Evolutionary conservation across 2,888 invertebrate species (phyloP), one percentile per base, ranked within the genome.

Genomic region (Spilarctia lutea): DNA sequence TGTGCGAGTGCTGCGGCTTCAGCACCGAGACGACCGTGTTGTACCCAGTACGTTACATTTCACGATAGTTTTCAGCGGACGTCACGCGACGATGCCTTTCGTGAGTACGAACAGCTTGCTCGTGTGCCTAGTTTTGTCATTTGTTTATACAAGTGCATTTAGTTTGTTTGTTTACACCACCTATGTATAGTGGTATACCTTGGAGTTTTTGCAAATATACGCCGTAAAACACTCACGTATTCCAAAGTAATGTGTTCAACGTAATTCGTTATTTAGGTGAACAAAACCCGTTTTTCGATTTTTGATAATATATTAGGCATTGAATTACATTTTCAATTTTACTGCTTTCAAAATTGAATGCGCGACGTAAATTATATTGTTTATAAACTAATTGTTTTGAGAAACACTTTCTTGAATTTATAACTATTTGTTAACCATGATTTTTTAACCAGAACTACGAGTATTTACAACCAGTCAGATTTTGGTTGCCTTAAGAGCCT

Each of bases 1-100:
- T 96, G 91, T 96, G 96, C 93, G 96, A 96, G 90, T 96, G 96
- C 90, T 96, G 96, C 92, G 96, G 96, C 85, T 96, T 96, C 94
- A 95, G 94, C 94, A 90, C 93, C 68, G 96, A 96, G 93, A 96
- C 96, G 85, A 87, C 94, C 80, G 92, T 96, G 83, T 89, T 96
- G 89, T 90, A 91, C 91, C 91, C 94, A 89, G 96, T 96, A 95
- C 95, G 96, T 96, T 95, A 87, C 86, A 88, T 94, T 94, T 93
- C 91, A 92, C 93, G 91, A 88, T 95, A 94, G 94, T 93, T 93
- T 92, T 88, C 93, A 91, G 91, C 90, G 93, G 91, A 86, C 88
- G 89, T 82, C 84, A 87, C 85, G 87, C 89, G 85, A 85, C 90
- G 89, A 96, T 96, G 95, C 89, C 94, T 87, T 92, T 94, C 94